Percentiles rank a stretch among this genome's conserved stretches.
phyloP scores from a whole-genome alignment of 1,140 invertebrate genomes.

The Solenopsis invicta region DNA sequence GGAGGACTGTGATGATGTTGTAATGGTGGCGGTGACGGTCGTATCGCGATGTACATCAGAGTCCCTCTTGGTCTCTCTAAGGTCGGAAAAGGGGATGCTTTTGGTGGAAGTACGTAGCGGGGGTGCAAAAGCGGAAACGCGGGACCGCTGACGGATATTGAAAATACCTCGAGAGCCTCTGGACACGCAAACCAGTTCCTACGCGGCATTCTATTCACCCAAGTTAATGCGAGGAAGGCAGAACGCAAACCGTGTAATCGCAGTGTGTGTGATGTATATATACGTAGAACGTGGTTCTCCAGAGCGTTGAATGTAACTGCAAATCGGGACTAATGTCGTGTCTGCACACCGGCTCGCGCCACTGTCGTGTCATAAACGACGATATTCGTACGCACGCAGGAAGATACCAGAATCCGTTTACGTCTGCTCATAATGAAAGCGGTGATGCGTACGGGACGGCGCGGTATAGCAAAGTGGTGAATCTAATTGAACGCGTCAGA shows the following conservation, averaged over 20 bases:
- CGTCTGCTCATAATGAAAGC: slow-evolving; percentile 40
- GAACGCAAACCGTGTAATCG: slow-evolving; percentile 60
- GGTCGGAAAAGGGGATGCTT: slow-evolving; percentile 55
- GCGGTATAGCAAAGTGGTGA: slow-evolving; percentile 40
- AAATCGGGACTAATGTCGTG: slow-evolving; percentile 65
- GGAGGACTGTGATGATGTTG: slow-evolving; percentile 22
- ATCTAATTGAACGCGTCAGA: slow-evolving; percentile 60
- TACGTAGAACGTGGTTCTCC: neutral
- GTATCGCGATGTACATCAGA: slow-evolving; percentile 55
- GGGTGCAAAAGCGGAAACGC: slow-evolving; percentile 70
- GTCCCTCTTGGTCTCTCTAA: slow-evolving; percentile 48
- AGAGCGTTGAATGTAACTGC: slow-evolving; percentile 49
- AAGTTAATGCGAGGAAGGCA: slow-evolving; percentile 37
- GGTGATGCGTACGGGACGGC: slow-evolving; percentile 7
- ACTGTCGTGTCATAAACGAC: slow-evolving; percentile 63
- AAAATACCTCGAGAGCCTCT: slow-evolving; percentile 80
- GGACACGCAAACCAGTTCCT: slow-evolving; percentile 52
- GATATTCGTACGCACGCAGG: slow-evolving; percentile 60
- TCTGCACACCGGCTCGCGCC: slow-evolving; percentile 3
- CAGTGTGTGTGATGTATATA: neutral
- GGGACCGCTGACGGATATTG: slow-evolving; percentile 79
- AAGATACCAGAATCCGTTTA: slow-evolving; percentile 44
- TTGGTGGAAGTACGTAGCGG: neutral
- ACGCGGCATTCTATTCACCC: slow-evolving; percentile 58
- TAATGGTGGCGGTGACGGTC: slow-evolving; percentile 1